Conservation (phyloP, 2,888 invertebrate species). For the Drosophila pseudotakahashii region DNA sequence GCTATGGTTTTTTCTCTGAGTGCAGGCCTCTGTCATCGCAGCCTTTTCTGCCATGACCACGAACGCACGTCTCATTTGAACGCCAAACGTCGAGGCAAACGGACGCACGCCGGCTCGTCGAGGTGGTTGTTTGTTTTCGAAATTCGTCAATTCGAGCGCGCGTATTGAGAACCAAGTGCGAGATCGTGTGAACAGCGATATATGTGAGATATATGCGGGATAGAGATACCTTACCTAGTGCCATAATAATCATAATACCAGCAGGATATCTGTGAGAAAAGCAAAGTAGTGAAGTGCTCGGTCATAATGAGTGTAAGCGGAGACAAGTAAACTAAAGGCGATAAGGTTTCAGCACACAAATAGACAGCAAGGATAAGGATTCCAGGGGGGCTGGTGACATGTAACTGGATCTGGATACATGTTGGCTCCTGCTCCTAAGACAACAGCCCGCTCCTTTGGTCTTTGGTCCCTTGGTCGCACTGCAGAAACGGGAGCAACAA, state of each 20-base stretch:
- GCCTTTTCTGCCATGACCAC: constrained; percentile 6
- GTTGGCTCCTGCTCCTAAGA: constrained; percentile 68
- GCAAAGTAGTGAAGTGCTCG: constrained; percentile 68
- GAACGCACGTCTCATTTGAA: constrained; percentile 37
- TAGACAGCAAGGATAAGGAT: constrained; percentile 8
- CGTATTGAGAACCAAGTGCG: constrained; percentile 27
- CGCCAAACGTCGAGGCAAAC: constrained; percentile 51
- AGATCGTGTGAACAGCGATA: constrained; percentile 45
- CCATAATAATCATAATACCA: constrained; percentile 66
- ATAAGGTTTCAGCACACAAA: constrained; percentile 69
- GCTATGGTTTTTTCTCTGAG: constrained; percentile 9
- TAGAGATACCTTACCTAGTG: constrained; percentile 38
- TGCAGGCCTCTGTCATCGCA: constrained; percentile 10
- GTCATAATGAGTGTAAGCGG: constrained; percentile 44
- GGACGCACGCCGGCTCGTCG: constrained; percentile 46
- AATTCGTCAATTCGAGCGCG: constrained; percentile 24
- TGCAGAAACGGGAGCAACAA: constrained; percentile 20
- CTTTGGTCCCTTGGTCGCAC: constrained; percentile 48
- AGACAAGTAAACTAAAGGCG: constrained; percentile 57
- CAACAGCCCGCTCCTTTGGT: constrained; percentile 55
- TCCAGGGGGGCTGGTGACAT: constrained; percentile 28
- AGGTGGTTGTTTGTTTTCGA: constrained; percentile 27
- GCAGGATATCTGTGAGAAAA: constrained; percentile 64
- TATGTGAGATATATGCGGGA: constrained; percentile 33
- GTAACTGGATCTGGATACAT: constrained; percentile 72